A percentile compares a stretch with the other conserved stretches of the same genome.
Conservation (phyloP, 37 sponge, comb jelly and placozoan species). For the Theonella swinhoei region DNA sequence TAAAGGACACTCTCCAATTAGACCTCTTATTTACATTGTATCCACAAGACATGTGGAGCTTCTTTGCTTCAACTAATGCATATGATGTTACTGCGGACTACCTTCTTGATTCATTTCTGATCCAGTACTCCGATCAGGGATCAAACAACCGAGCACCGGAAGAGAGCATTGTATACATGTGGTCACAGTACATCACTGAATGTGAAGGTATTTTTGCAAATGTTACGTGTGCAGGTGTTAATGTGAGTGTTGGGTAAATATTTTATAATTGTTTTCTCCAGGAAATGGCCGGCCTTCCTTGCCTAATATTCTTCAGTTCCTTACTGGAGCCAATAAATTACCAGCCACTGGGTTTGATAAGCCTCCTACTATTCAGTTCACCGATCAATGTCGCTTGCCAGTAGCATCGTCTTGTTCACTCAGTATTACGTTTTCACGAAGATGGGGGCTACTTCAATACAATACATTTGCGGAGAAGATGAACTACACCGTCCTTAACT, state of each 20-base stretch:
- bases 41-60: conserved; percentile 3
- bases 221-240: too few species aligned
- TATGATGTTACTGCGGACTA: not conserved
- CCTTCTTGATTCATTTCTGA: not conserved
- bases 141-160: not conserved
- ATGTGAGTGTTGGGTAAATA: too few species aligned
- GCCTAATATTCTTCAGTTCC: conserved; percentile 4
- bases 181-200: conserved; percentile 5
- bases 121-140: conserved; percentile 5
- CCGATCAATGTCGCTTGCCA: not conserved
- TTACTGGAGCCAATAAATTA: not conserved
- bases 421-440: conserved; percentile 4
- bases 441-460: not conserved
- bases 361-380: conserved; percentile 1
- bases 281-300: not conserved
- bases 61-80: not conserved
- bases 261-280: too few species aligned
- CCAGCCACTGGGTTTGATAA: conserved; percentile 26
- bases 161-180: not conserved
- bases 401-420: conserved; percentile 3
- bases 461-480: conserved; percentile 7
- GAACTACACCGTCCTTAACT: not conserved
- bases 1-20: conserved; percentile 3
- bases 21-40: not conserved
- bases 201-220: too few species aligned